These are phyloP conservation scores for Lycaena phlaeas DNA, from an alignment of 2,888 invertebrate species.

Conservation along the genomic window DNA sequence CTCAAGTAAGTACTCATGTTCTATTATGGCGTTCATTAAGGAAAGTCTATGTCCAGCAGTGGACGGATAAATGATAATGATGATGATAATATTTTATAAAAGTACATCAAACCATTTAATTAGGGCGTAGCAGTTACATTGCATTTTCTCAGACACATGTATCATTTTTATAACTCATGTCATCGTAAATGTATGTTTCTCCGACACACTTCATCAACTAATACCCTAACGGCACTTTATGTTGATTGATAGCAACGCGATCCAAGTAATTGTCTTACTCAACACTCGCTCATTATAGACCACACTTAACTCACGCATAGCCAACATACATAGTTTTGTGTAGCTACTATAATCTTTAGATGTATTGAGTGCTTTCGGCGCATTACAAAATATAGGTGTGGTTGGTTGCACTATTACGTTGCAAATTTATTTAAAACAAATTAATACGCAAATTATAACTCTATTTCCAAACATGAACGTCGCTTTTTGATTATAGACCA, in stretches of 20 bases:
- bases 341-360: conserved; percentile 19
- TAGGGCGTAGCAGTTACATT: no score
- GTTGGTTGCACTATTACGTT: conserved; percentile 26
- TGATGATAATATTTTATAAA: no score
- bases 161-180: not conserved
- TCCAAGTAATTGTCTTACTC: conserved; percentile 21
- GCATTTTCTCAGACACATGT: no score
- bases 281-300: conserved; percentile 10
- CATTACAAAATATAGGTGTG: conserved; percentile 26
- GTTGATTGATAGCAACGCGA: conserved; percentile 21
- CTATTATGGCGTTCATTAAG: no score
- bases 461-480: not conserved
- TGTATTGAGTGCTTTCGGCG: conserved; percentile 26
- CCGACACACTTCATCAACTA: not conserved
- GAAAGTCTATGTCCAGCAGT: no score
- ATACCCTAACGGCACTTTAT: not conserved
- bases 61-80: no score
- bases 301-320: conserved; percentile 10
- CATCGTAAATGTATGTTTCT: not conserved
- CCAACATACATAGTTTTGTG: conserved; percentile 5
- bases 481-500: not conserved
- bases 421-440: conserved; percentile 18
- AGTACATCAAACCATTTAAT: no score
- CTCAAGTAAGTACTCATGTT: no score
- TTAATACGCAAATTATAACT: not conserved